Conservation (phyloP, 2,797 vertebrate species). For the Rhinoraja longicauda region DNA sequence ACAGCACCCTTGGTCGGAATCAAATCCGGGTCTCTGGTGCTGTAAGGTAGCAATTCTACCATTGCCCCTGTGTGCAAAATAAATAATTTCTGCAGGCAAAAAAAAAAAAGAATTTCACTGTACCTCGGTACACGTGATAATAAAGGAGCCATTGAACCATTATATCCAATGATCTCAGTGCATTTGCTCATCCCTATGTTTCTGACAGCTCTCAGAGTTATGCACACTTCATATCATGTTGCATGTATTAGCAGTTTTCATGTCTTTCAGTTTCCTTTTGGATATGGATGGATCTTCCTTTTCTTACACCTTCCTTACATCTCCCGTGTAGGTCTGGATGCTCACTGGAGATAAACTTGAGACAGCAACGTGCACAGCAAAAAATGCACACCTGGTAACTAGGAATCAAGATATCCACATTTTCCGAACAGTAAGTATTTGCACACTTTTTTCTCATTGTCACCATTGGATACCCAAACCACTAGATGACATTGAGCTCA, state of each 20-base stretch:
- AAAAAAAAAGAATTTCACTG: too few relatives aligned
- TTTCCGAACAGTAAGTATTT: conserved; percentile 77
- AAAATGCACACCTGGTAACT: conserved; percentile 92
- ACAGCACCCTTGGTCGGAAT: too few relatives aligned
- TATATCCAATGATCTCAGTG: background rate
- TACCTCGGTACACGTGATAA: too few relatives aligned
- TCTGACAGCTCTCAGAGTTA: too few relatives aligned
- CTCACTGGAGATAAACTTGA: conserved; percentile 94
- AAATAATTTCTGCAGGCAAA: too few relatives aligned
- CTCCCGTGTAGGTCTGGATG: conserved; percentile 83
- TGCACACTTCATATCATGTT: background rate
- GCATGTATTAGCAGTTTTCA: background rate
- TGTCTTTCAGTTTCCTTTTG: too few relatives aligned
- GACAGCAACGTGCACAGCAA: conserved; percentile 93
- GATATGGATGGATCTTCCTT: too few relatives aligned
- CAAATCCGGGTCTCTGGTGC: too few relatives aligned
- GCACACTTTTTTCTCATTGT: background rate
- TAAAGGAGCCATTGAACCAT: background rate
- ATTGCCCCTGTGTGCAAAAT: too few relatives aligned
- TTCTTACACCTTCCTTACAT: conserved; percentile 18
- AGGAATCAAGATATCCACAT: conserved; percentile 92
- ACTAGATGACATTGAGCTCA: background rate
- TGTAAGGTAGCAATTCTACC: too few relatives aligned
- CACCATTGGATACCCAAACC: background rate
- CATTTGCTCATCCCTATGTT: background rate